phyloP scores from a whole-genome alignment of 2,888 invertebrate genomes.

The Melieria picta region DNA sequence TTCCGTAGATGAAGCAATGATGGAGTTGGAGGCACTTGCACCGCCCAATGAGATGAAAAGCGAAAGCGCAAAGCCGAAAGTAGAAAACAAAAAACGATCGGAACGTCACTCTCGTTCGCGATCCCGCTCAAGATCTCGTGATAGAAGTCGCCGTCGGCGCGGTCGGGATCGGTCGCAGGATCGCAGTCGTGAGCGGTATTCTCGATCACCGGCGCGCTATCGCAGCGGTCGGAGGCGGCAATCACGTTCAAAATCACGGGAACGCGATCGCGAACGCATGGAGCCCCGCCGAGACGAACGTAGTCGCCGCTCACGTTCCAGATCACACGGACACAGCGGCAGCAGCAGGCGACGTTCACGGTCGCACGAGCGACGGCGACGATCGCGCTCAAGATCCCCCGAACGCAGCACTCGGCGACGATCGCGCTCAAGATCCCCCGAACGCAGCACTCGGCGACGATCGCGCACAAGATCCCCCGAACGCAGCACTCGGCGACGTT shows the following conservation, averaged over 20 bases:
- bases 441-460: constrained; percentile 53
- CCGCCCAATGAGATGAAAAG: constrained; percentile 69
- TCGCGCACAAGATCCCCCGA: constrained; percentile 46
- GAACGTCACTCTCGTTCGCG: constrained; percentile 43
- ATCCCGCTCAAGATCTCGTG: constrained; percentile 44
- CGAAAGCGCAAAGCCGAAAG: constrained; percentile 47
- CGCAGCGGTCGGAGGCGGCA: constrained; percentile 31
- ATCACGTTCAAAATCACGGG: constrained; percentile 39
- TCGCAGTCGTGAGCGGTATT: constrained; percentile 7
- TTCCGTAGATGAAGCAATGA: constrained; percentile 82
- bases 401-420: constrained; percentile 45
- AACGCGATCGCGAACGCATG: constrained; percentile 40
- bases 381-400: constrained; percentile 49
- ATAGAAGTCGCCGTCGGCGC: constrained; percentile 40
- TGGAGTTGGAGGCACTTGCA: constrained; percentile 85
- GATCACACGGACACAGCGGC: constrained; percentile 38
- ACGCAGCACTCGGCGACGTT: constrained; percentile 47
- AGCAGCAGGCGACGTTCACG: constrained; percentile 52
- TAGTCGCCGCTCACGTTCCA: constrained; percentile 43
- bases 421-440: constrained; percentile 32
- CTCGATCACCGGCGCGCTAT: not conserved
- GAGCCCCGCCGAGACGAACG: constrained; percentile 49
- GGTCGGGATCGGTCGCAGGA: constrained; percentile 39
- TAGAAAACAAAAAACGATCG: constrained; percentile 45
- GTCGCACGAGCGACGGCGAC: constrained; percentile 45